phyloP scores from a whole-genome alignment of 2,797 vertebrate genomes.

The Threskiornis aethiopicus region DNA sequence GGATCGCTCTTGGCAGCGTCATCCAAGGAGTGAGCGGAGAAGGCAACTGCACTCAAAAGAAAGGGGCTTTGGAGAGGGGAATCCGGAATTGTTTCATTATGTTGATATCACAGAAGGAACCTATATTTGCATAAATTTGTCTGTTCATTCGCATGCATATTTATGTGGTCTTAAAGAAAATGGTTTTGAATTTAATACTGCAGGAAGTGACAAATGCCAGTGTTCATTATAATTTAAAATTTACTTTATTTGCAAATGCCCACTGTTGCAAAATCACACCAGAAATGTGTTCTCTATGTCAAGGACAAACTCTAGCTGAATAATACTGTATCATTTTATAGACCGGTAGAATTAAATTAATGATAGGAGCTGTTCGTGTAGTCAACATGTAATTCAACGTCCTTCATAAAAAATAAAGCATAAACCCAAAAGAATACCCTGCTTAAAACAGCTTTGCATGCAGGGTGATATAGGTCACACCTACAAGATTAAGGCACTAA shows the following conservation, averaged over 20 bases:
- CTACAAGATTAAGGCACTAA: not conserved
- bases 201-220: constrained; percentile 41
- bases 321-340: not conserved
- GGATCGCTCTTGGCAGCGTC: not conserved
- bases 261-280: not conserved
- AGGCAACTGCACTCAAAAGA: not conserved
- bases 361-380: not conserved
- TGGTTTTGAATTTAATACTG: constrained; percentile 34
- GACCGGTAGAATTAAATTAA: not conserved
- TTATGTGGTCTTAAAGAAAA: constrained; percentile 52
- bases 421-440: accelerated
- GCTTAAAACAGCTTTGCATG: not conserved
- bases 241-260: constrained; percentile 1
- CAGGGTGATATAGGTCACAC: not conserved
- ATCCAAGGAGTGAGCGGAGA: not conserved
- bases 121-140: constrained; percentile 48
- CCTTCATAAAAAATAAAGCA: not conserved
- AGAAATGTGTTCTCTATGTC: not conserved
- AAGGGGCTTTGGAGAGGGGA: not conserved
- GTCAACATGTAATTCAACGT: accelerated
- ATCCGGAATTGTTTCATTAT: not conserved
- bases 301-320: not conserved
- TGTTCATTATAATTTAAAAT: constrained; percentile 37
- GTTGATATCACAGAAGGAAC: not conserved
- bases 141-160: constrained; percentile 42